These are phyloP conservation scores for Gambusia holbrooki DNA, from an alignment of 2,113 vertebrate genomes.

Conservation along the genomic window DNA sequence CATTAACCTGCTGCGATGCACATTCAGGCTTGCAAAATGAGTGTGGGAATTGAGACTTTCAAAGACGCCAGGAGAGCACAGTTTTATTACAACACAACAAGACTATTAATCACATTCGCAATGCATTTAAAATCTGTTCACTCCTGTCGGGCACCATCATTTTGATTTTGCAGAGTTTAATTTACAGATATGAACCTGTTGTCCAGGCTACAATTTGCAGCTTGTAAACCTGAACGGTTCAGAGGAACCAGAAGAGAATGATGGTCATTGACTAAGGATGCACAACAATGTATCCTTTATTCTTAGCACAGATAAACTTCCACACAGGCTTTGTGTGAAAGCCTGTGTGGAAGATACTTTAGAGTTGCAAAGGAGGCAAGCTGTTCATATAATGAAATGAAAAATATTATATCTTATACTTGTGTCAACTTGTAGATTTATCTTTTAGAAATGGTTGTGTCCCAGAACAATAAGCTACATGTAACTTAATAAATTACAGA, in stretches of 20 bases:
- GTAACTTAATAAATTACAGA: too few species aligned
- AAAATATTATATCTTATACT: too few species aligned
- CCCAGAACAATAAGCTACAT: too few species aligned
- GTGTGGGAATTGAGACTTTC: constrained; percentile 43
- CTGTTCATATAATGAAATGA: too few species aligned
- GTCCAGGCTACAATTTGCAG: constrained; percentile 1
- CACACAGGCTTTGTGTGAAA: too few species aligned
- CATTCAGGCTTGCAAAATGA: constrained; percentile 34
- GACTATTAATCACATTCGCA: constrained; percentile 34
- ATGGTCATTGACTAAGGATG: background rate
- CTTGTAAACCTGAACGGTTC: constrained; percentile 2
- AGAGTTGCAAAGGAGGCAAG: background rate
- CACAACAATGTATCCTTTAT: background rate
- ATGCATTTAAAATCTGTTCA: constrained; percentile 31
- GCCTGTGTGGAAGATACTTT: background rate
- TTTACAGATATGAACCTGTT: constrained; percentile 20
- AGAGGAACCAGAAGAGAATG: background rate
- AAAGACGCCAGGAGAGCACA: constrained; percentile 36
- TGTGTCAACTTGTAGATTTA: too few species aligned
- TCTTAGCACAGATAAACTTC: too few species aligned
- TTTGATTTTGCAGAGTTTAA: constrained; percentile 4
- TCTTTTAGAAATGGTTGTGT: too few species aligned
- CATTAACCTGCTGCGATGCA: constrained; percentile 36
- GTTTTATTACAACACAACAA: constrained; percentile 44
- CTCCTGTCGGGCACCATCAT: constrained; percentile 9